phyloP scores from a whole-genome alignment of 2,113 vertebrate genomes.

The Octodon degus region DNA sequence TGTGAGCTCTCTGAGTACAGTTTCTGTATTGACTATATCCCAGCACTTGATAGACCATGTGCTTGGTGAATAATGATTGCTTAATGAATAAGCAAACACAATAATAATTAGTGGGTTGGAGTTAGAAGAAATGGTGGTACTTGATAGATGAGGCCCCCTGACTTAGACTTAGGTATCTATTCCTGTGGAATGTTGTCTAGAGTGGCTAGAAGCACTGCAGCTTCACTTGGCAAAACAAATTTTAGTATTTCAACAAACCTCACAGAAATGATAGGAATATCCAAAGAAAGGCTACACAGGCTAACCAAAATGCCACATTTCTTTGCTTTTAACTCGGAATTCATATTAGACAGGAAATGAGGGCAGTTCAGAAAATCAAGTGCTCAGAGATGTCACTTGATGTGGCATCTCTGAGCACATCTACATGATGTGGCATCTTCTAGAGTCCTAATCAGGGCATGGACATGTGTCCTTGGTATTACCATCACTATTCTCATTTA shows the following conservation, averaged over 20 bases:
- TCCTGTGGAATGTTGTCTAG: not conserved
- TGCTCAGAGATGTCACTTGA: too few relatives aligned
- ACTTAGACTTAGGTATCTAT: not conserved
- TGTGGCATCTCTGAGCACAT: too few relatives aligned
- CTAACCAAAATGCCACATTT: slow-evolving; percentile 42
- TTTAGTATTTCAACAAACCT: slow-evolving; percentile 59
- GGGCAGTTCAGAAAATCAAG: not conserved
- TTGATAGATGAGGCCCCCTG: not conserved
- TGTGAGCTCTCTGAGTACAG: not conserved
- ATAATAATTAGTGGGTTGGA: not conserved
- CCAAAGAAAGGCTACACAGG: not conserved
- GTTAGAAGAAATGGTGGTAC: not conserved
- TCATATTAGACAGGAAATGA: not conserved
- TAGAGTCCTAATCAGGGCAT: not conserved
- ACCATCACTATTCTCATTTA: not conserved
- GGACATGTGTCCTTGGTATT: not conserved
- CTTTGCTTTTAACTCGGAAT: slow-evolving; percentile 31
- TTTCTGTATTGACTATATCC: not conserved
- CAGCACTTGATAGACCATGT: not conserved
- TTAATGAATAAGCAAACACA: slow-evolving; percentile 11
- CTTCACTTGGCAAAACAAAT: slow-evolving; percentile 21
- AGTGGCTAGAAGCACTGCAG: not conserved
- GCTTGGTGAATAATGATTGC: not conserved
- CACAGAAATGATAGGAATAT: not conserved
- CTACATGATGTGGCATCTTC: not conserved